Evolutionary conservation across 2,888 invertebrate genomes (phyloP).

Genomic region (Phasia obesa): DNA sequence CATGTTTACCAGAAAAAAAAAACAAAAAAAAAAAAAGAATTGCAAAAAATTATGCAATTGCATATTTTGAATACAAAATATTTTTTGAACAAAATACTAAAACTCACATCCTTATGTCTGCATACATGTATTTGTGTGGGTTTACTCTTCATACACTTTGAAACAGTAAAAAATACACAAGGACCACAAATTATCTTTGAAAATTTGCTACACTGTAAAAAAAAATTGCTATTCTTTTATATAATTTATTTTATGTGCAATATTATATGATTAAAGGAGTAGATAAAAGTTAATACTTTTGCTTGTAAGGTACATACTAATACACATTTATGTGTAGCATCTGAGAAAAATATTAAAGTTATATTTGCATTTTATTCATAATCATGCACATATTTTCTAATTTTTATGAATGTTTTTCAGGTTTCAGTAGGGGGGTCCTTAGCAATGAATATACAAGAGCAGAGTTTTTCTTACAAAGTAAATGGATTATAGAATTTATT

Average conservation of each 20-base stretch:
- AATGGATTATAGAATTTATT: too few relatives aligned
- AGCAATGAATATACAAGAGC: too few relatives aligned
- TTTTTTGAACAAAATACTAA: constrained; percentile 21
- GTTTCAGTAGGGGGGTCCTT: too few relatives aligned
- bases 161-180: constrained; percentile 10
- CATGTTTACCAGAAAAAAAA: background rate
- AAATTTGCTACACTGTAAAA: constrained; percentile 3
- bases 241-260: background rate
- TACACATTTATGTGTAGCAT: too few relatives aligned
- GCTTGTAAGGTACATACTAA: too few relatives aligned
- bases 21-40: background rate
- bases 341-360: too few relatives aligned
- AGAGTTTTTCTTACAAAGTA: too few relatives aligned
- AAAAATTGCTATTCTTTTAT: background rate
- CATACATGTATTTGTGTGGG: constrained; percentile 2
- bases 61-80: constrained; percentile 45
- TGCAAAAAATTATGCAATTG: constrained; percentile 40
- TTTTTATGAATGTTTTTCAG: too few relatives aligned
- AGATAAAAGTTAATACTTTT: background rate
- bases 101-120: constrained; percentile 2
- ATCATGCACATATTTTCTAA: too few relatives aligned
- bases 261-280: background rate
- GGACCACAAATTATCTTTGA: constrained; percentile 38
- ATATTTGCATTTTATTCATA: too few relatives aligned
- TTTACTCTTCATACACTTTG: background rate